These are phyloP conservation scores for Buathra laborator DNA, from an alignment of 2,888 invertebrate species.

Conservation along the genomic window DNA sequence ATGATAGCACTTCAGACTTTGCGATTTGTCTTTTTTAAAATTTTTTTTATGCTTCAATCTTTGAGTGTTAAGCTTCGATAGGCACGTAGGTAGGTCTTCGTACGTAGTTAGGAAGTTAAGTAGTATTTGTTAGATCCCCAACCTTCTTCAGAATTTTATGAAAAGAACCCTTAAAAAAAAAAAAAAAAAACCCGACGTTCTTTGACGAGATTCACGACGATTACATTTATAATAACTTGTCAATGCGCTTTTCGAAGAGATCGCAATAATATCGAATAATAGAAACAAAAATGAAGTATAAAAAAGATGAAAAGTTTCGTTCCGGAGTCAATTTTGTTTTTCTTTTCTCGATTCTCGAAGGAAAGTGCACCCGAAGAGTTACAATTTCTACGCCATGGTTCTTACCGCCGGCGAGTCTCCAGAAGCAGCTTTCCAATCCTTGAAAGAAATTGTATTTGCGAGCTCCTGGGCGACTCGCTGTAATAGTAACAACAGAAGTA, in stretches of 20 bases:
- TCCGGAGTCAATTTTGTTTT: not conserved
- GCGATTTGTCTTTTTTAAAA: conserved; percentile 29
- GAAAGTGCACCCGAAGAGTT: conserved; percentile 5
- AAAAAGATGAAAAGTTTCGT: not conserved
- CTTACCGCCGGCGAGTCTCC: conserved; percentile 10
- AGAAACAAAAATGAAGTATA: too few relatives aligned
- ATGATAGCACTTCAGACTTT: conserved; percentile 32
- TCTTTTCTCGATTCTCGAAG: not conserved
- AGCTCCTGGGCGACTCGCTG: conserved; percentile 11
- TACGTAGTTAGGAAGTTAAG: too few relatives aligned
- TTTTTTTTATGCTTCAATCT: conserved; percentile 7
- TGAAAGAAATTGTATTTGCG: conserved; percentile 56
- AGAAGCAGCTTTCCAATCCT: conserved; percentile 4
- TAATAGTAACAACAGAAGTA: conserved; percentile 42
- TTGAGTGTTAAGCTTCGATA: conserved; percentile 3
- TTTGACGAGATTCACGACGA: too few relatives aligned
- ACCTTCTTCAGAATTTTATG: too few relatives aligned
- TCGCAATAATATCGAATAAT: too few relatives aligned
- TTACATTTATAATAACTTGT: too few relatives aligned
- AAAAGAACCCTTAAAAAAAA: too few relatives aligned
- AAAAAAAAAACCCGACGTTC: too few relatives aligned
- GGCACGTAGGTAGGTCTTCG: too few relatives aligned
- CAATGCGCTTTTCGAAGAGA: too few relatives aligned
- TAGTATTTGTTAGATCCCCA: too few relatives aligned
- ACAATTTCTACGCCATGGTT: not conserved